phyloP scores from a whole-genome alignment of 1,140 invertebrate species.

The Zaprionus inermis region DNA sequence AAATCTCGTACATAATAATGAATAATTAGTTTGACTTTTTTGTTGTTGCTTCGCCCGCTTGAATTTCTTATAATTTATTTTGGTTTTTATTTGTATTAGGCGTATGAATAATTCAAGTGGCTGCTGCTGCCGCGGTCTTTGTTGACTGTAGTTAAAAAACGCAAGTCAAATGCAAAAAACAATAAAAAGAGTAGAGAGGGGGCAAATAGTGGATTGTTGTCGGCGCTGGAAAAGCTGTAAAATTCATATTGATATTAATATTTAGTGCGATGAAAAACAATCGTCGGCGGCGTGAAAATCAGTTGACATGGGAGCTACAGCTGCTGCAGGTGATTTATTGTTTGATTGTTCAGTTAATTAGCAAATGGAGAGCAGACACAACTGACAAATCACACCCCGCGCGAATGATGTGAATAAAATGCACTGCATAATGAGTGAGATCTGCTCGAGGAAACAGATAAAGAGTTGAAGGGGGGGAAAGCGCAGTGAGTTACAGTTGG shows the following conservation, averaged over 20 bases:
- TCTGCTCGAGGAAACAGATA: background rate
- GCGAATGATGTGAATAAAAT: conserved; percentile 5
- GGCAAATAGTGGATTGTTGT: conserved; percentile 22
- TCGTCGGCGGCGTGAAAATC: conserved; percentile 49
- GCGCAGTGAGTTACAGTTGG: background rate
- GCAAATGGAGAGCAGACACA: conserved; percentile 50
- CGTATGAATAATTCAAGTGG: conserved; percentile 76
- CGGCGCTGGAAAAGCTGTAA: conserved; percentile 57
- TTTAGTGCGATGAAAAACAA: conserved; percentile 56
- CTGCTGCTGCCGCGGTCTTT: conserved; percentile 45
- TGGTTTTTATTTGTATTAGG: conserved; percentile 73
- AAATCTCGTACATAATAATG: conserved; percentile 77
- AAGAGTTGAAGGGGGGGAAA: background rate
- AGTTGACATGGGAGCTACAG: conserved; percentile 56
- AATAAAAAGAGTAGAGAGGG: background rate
- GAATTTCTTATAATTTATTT: conserved; percentile 79
- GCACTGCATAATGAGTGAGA: conserved; percentile 2
- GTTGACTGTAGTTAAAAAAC: conserved; percentile 20
- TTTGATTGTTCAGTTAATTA: conserved; percentile 71
- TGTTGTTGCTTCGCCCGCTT: conserved; percentile 34
- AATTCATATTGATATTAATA: conserved; percentile 74
- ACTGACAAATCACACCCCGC: conserved; percentile 39
- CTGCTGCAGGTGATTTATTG: conserved; percentile 62
- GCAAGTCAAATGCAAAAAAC: conserved; percentile 11
- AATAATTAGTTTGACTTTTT: conserved; percentile 67